phyloP scores from a whole-genome alignment of 2,888 invertebrate species.

The Andrena praecox region DNA sequence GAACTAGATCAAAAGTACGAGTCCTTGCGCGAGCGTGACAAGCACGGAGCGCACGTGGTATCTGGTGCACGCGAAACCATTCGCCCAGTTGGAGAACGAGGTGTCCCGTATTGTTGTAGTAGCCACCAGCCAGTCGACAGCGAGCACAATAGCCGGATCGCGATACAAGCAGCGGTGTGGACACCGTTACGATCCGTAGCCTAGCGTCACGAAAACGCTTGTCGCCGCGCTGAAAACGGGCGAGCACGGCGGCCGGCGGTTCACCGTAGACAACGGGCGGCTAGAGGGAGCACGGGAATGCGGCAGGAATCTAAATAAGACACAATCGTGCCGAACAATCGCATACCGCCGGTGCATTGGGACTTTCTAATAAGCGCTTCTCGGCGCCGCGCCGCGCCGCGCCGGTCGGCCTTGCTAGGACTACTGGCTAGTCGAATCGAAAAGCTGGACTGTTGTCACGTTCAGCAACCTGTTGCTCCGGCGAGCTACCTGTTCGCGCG shows the following conservation, averaged over 20 bases:
- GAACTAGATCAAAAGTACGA: slow-evolving; percentile 39
- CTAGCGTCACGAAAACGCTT: slow-evolving; percentile 33
- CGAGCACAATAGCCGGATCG: not conserved
- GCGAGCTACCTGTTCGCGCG: slow-evolving; percentile 47
- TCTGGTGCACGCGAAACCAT: not conserved
- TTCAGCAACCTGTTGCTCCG: slow-evolving; percentile 75
- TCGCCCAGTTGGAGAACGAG: slow-evolving; percentile 15
- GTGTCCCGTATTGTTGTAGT: not conserved
- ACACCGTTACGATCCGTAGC: slow-evolving; percentile 14
- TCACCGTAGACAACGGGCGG: slow-evolving; percentile 28
- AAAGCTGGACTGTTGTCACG: slow-evolving; percentile 37
- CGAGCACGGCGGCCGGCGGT: slow-evolving; percentile 32
- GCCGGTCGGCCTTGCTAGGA: slow-evolving; percentile 70
- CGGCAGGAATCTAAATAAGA: slow-evolving; percentile 73
- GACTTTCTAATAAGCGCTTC: slow-evolving; percentile 75
- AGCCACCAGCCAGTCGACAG: not conserved
- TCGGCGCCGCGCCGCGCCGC: slow-evolving; percentile 48
- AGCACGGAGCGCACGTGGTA: slow-evolving; percentile 2
- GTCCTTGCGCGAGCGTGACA: slow-evolving; percentile 30
- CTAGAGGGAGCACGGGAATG: slow-evolving; percentile 58
- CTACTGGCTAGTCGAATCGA: slow-evolving; percentile 63
- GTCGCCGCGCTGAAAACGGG: slow-evolving; percentile 36
- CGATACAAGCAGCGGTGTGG: not conserved
- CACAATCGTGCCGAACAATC: slow-evolving; percentile 76
- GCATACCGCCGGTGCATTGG: slow-evolving; percentile 69